A percentile compares a stretch with the other conserved stretches of the same genome.
Conservation (phyloP, 2,888 invertebrate genomes). For the Dioctria linearis region DNA sequence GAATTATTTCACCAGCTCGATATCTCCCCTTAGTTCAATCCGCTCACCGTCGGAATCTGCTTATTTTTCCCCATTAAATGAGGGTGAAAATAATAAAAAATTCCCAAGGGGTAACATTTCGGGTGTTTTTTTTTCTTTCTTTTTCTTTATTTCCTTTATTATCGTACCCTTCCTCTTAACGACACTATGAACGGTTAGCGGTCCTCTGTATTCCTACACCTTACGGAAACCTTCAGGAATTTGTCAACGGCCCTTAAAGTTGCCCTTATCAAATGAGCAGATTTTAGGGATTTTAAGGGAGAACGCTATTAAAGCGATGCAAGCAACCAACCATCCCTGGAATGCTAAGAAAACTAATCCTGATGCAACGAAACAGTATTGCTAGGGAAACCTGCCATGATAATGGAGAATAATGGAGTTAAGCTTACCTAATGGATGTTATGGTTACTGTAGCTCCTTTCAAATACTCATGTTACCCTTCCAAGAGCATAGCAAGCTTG, state of each 20-base stretch:
- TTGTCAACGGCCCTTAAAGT: constrained; percentile 24
- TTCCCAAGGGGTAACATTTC: constrained; percentile 23
- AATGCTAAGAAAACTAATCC: constrained; percentile 47
- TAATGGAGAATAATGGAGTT: constrained; percentile 52
- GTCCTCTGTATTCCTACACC: not conserved
- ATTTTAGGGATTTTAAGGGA: not conserved
- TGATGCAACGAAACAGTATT: constrained; percentile 50
- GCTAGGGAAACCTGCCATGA: constrained; percentile 40
- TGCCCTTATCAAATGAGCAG: not conserved
- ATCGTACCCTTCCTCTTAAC: not conserved
- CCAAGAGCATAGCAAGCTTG: constrained; percentile 25
- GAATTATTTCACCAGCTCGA: constrained; percentile 44
- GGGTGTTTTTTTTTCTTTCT: constrained; percentile 2
- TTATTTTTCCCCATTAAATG: constrained; percentile 37
- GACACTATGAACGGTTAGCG: not conserved
- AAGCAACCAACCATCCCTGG: constrained; percentile 28
- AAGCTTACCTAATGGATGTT: constrained; percentile 49
- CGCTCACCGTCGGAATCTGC: constrained; percentile 29
- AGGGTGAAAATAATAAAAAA: constrained; percentile 46
- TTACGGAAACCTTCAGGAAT: not conserved
- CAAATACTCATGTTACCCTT: constrained; percentile 36
- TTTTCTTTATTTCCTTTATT: not conserved
- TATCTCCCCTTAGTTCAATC: constrained; percentile 11
- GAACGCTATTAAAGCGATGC: constrained; percentile 32
- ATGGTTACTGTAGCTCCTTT: constrained; percentile 50